Evolutionary conservation across 2,888 invertebrate species (phyloP), one percentile per base, ranked within the genome.

Genomic region (Athalia cordata): DNA sequence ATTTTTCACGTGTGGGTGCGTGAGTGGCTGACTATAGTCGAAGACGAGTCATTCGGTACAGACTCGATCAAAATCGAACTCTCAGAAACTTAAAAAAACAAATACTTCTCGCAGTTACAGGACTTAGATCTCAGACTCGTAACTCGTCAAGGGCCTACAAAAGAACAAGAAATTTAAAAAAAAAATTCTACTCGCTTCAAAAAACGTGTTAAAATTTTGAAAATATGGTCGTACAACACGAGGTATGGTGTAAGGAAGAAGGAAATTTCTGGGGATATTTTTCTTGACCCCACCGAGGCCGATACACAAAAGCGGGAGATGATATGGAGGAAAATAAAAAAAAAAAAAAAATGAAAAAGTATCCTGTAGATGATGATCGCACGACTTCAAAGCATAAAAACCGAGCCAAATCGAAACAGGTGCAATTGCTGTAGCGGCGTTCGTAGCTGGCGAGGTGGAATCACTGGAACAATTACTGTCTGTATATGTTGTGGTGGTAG

Each of bases 401-500:
- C 82, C 83, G 85, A 84, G 81, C 83, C 85, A 86, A 87, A 87
- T 87, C 84, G 84, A 88, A 85, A 84, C 87, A 87, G 87, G 87
- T 86, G 87, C 85, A 87, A 87, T 87, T 85, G 86, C 83, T 77
- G 29, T 29, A 29, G 29, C 29, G 29, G 29, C 29, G 29, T 29
- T 29, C 29, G 29, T 29, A 29, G 81, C 79, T 82, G 78, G 79
- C 80, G 80, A 79, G 81, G 81, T 81, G 80, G 84, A 86, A 87
- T 87, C 86, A 85, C 85, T 82, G 85, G 86, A 88, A 87, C 87
- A 87, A 87, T 88, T 88, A 87, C 81, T 82, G 81, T 50, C 50
- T 29, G 29, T 29, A 29, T 29, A 29, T 29, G 29, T 29, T 29
- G 66, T 29, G 66, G 43, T 6, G 79, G 76, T 52, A 55, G 52